A percentile compares a stretch with the other conserved stretches of the same genome.
These are phyloP conservation scores for Lerema accius DNA, from an alignment of 1,140 invertebrate species.

Conservation along the genomic window DNA sequence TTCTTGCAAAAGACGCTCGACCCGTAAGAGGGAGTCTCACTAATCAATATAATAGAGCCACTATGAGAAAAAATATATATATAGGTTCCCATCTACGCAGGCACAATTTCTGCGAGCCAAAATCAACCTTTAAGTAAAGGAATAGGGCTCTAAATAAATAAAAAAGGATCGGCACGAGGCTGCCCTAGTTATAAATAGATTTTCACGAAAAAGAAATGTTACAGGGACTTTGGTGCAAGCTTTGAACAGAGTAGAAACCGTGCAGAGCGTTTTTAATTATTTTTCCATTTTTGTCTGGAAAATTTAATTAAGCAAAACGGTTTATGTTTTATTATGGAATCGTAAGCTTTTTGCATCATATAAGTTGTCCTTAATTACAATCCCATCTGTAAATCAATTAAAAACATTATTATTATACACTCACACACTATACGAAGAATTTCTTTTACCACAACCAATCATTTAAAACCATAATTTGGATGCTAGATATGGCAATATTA, in stretches of 20 bases:
- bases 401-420: too few relatives aligned
- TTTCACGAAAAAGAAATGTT: conserved; percentile 83
- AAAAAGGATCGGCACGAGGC: conserved; percentile 47
- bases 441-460: too few relatives aligned
- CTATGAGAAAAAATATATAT: conserved; percentile 77
- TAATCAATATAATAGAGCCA: conserved; percentile 82
- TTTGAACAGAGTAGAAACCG: conserved; percentile 54
- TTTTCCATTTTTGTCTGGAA: too few relatives aligned
- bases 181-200: conserved; percentile 82
- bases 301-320: too few relatives aligned
- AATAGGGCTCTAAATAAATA: conserved; percentile 40
- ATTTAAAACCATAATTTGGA: too few relatives aligned
- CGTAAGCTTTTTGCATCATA: too few relatives aligned
- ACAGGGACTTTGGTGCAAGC: conserved; percentile 79
- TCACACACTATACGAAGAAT: too few relatives aligned
- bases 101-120: conserved; percentile 35
- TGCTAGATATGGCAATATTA: too few relatives aligned
- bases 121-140: conserved; percentile 39
- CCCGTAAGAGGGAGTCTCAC: conserved; percentile 70
- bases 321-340: too few relatives aligned
- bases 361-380: too few relatives aligned
- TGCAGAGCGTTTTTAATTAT: conserved; percentile 32
- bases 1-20: conserved; percentile 64
- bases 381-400: too few relatives aligned
- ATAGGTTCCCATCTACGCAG: conserved; percentile 50